Evolutionary conservation across 2,888 invertebrate species (phyloP).

Genomic region (Euplagia quadripunctaria): DNA sequence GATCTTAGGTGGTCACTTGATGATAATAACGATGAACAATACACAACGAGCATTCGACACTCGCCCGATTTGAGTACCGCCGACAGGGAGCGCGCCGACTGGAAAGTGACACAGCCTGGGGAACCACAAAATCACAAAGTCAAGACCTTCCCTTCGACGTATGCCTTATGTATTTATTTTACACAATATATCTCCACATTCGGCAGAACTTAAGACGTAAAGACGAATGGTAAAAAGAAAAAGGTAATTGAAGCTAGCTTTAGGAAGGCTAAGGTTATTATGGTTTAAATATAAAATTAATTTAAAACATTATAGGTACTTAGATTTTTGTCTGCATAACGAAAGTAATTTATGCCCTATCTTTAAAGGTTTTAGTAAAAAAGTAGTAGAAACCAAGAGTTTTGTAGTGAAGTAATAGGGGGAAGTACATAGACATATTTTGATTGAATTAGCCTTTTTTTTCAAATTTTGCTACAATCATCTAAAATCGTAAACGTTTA

Average conservation of each 20-base stretch:
- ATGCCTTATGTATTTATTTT: conserved; percentile 2
- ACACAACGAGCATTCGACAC: background rate
- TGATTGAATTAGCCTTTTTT: background rate
- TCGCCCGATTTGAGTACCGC: background rate
- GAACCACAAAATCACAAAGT: background rate
- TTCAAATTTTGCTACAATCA: background rate
- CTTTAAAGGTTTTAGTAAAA: background rate
- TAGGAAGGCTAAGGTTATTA: background rate
- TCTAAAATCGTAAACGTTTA: background rate
- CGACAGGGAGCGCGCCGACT: background rate
- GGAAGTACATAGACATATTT: background rate
- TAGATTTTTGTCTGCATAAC: background rate
- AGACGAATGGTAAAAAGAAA: background rate
- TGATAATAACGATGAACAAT: background rate
- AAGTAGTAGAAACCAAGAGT: background rate
- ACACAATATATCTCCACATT: background rate
- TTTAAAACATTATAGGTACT: background rate
- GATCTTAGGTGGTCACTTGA: background rate
- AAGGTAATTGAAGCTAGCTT: conserved; percentile 1
- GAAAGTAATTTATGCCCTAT: background rate
- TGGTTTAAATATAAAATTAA: background rate
- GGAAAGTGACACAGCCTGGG: conserved; percentile 3
- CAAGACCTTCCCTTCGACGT: background rate
- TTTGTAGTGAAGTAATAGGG: background rate
- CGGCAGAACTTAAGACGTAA: background rate